phyloP scores from a whole-genome alignment of 2,888 invertebrate species.

The Diogma glabrata region DNA sequence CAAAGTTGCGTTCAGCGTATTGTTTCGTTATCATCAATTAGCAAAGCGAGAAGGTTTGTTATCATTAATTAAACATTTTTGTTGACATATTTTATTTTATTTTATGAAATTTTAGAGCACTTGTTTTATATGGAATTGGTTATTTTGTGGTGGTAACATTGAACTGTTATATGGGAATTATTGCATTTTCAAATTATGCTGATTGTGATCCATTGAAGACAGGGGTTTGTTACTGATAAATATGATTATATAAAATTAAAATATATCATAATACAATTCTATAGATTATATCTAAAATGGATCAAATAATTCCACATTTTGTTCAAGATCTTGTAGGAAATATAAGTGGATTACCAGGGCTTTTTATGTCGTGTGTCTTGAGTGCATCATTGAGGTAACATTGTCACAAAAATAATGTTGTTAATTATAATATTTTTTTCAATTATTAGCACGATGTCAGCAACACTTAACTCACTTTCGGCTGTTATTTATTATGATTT shows the following conservation, averaged over 20 bases:
- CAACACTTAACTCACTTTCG: constrained; percentile 4
- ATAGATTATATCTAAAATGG: constrained; percentile 23
- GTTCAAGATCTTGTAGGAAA: constrained; percentile 11
- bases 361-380: constrained; percentile 13
- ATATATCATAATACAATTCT: no score
- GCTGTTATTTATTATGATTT: constrained; percentile 7
- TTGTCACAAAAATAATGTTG: no score
- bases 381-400: constrained; percentile 14
- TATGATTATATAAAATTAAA: no score
- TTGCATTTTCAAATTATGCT: neutral
- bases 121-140: constrained; percentile 2
- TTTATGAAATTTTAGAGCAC: neutral
- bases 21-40: constrained; percentile 39
- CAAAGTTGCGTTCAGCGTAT: constrained; percentile 3
- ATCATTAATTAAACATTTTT: constrained; percentile 22
- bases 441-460: constrained; percentile 10
- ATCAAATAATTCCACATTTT: constrained; percentile 30
- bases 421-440: no score
- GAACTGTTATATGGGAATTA: constrained; percentile 8
- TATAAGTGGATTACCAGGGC: constrained; percentile 11
- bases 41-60: constrained; percentile 34
- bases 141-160: no score
- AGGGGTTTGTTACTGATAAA: no score
- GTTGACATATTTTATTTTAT: neutral
- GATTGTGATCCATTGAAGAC: constrained; percentile 41